Evolutionary conservation across 2,113 vertebrate species (phyloP), one percentile per base, ranked within the genome.

Genomic region (Antechinus stuartii): DNA sequence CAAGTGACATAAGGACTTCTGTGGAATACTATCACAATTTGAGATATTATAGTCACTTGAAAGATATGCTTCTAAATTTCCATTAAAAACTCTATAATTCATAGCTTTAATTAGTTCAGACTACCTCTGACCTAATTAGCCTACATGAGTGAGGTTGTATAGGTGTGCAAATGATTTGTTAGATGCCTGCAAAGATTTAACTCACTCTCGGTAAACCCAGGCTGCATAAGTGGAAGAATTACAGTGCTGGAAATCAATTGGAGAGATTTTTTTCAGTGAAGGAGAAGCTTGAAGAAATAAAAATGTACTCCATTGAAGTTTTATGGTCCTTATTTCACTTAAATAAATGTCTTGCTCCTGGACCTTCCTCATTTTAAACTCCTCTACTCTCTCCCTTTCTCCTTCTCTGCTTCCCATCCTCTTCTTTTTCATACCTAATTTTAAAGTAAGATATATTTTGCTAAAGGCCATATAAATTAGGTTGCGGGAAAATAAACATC

Each of bases 281-380:
- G 95, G 92, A 46, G 54, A 22, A 94, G 56, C 92, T 23, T 54
- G n/a, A 91, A 95, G 96, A 96, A 26, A 52, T 92, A 94, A 54
- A 54, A 0, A 95, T 90, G 27, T 53, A 23, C 35, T 90, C 96
- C 56, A 95, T 42, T 47, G 11, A 55, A 53, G 22, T 91, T 96
- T 91, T 35, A 1, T 90, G n/a, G 35, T 76, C 42, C 23, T 42
- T 84, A 42, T 91, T 96, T 84, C 94, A 35, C 90, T 97, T 95
- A 93, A 91, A 91, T 89, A 89, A 49, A 93, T 52, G 14, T 91
- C 54, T 35, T 91, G 93, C 27, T 95, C 91, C 91, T 47, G 90
- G 23, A 89, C 57, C 10, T 30, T 24, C 10, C 27, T 90, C 42
- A 56, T 35, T 92, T 76, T 76, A 84, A 42, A 42, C n/a, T 22